Percentiles rank a stretch among this genome's conserved stretches.
Evolutionary conservation across 2,113 vertebrate species (phyloP).

Genomic region (Prunella himalayana): DNA sequence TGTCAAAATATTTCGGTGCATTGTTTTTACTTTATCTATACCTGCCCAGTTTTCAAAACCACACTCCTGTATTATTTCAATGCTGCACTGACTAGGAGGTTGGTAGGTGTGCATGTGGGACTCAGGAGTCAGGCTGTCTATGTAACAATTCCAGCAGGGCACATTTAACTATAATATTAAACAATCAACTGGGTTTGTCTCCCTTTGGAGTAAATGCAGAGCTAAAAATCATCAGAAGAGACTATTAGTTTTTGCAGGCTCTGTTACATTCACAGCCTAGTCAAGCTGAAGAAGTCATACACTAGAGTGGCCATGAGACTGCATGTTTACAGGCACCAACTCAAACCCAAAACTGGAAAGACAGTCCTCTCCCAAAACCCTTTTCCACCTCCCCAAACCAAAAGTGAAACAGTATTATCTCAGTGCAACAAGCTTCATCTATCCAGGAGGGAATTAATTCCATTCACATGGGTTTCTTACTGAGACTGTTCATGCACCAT

Average conservation of each 20-base stretch:
- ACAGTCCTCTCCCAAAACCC: neutral
- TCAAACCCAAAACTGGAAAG: neutral
- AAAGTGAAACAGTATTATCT: neutral
- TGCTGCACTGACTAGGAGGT: neutral
- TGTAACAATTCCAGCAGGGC: neutral
- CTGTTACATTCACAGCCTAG: neutral
- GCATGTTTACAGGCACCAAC: neutral
- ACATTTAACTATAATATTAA: neutral
- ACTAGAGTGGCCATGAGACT: neutral
- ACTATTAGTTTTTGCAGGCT: neutral
- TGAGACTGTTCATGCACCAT: neutral
- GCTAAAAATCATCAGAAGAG: neutral
- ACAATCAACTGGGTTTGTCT: neutral
- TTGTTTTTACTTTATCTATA: neutral
- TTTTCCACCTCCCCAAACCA: neutral
- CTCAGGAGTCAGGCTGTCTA: neutral
- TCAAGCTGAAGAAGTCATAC: neutral
- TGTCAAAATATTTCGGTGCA: neutral
- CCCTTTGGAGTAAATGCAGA: neutral
- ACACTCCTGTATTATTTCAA: fast-evolving
- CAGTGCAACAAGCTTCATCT: neutral
- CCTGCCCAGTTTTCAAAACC: neutral
- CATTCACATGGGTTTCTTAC: neutral
- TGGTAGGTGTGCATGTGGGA: neutral
- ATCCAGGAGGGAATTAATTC: neutral